Evolutionary conservation across 2,888 invertebrate species (phyloP).

Genomic region (Ophion slaviceki): DNA sequence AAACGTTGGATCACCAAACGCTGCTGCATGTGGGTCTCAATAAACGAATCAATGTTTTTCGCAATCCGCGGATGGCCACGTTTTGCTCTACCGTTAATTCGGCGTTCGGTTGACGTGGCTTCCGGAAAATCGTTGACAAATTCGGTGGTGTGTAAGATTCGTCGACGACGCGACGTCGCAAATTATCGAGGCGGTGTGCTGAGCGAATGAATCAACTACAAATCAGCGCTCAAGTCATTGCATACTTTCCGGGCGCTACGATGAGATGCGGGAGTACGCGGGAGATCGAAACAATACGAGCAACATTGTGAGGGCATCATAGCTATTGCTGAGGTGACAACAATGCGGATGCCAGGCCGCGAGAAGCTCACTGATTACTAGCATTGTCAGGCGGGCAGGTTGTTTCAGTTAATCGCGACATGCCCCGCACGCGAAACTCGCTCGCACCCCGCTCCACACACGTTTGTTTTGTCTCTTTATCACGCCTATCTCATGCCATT

Average conservation of each 20-base stretch:
- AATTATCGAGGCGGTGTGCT: not conserved
- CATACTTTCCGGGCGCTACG: conserved; percentile 26
- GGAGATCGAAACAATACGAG: conserved; percentile 37
- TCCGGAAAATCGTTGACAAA: no score
- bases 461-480: conserved; percentile 74
- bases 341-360: conserved; percentile 64
- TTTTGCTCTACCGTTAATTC: no score
- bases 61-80: no score
- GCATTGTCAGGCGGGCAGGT: conserved; percentile 77
- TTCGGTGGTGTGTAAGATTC: not conserved
- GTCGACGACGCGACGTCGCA: not conserved
- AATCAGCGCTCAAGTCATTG: conserved; percentile 36
- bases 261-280: conserved; percentile 35
- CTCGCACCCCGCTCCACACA: conserved; percentile 58
- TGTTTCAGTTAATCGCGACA: conserved; percentile 81
- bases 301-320: conserved; percentile 54
- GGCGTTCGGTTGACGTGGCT: no score
- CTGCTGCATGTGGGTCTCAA: no score
- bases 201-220: conserved; percentile 25
- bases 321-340: conserved; percentile 64
- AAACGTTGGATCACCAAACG: no score
- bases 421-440: conserved; percentile 48
- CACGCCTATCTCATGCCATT: conserved; percentile 53
- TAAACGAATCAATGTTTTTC: no score
- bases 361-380: conserved; percentile 80